These are phyloP conservation scores for Anaspis maculata DNA, from an alignment of 2,888 invertebrate genomes.

Conservation along the genomic window DNA sequence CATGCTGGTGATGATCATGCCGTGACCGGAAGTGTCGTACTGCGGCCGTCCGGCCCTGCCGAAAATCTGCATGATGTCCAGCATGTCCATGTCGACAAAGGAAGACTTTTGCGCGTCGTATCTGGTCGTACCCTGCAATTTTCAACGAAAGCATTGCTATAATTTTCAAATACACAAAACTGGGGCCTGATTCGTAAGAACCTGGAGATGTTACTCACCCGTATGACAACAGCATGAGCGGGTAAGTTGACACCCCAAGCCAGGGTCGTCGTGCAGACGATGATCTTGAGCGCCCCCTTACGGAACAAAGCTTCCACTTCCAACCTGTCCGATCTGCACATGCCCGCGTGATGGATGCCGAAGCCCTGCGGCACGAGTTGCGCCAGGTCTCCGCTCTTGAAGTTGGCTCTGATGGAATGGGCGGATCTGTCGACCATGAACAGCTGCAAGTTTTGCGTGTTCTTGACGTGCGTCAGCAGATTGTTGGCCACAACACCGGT, in stretches of 20 bases:
- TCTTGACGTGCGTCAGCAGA: slow-evolving; percentile 72
- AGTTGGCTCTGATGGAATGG: slow-evolving; percentile 61
- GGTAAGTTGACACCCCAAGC: slow-evolving; percentile 99
- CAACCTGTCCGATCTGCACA: slow-evolving; percentile 40
- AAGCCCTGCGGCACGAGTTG: slow-evolving; percentile 84
- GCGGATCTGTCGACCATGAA: slow-evolving; percentile 63
- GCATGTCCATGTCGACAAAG: slow-evolving; percentile 90
- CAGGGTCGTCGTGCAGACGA: slow-evolving; percentile 94
- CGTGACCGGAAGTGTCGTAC: slow-evolving; percentile 89
- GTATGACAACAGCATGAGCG: slow-evolving; percentile 94
- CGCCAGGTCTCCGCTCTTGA: slow-evolving; percentile 71
- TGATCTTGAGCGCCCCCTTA: slow-evolving; percentile 76
- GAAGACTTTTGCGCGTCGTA: slow-evolving; percentile 93
- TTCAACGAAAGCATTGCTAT: slow-evolving; percentile 4
- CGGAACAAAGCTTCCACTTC: slow-evolving; percentile 75
- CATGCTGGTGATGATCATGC: slow-evolving; percentile 90
- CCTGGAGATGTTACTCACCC: slow-evolving; percentile 56
- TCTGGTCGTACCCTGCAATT: slow-evolving; percentile 86
- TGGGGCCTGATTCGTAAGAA: too few relatives aligned
- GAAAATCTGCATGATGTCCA: slow-evolving; percentile 97
- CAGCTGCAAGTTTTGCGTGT: slow-evolving; percentile 59
- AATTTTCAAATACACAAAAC: too few relatives aligned
- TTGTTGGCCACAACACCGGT: slow-evolving; percentile 83
- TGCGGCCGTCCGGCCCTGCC: slow-evolving; percentile 98
- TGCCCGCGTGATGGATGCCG: slow-evolving; percentile 95